Evolutionary conservation across 2,113 vertebrate species (phyloP), one percentile per base, ranked within the genome.

Genomic region (Plestiodon gilberti): DNA sequence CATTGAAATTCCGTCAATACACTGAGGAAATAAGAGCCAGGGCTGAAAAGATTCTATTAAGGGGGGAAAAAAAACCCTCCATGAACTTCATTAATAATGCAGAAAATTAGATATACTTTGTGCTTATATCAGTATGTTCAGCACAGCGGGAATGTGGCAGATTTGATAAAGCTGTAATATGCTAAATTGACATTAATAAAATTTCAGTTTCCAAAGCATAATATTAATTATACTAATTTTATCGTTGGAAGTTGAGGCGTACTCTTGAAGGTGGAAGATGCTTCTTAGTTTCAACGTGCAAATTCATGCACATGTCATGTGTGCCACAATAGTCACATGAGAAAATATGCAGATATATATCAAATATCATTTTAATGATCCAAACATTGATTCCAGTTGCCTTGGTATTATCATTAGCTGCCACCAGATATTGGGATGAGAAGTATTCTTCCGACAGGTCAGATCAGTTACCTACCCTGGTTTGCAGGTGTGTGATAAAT

Each of bases 121-220:
- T 59, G 13, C 20, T 62, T 78, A 5, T 5, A 59, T 70, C 2
- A 81, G 3, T 43, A 15, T 75, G 28, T 6, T 1, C 87, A 90
- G 80, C 78, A 33, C 17, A 87, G 11, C 1, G 70, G 52, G 10
- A 35, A 3, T 28, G 1, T 52, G n/a, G 65, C 4, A 88, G 69
- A 25, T 87, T 87, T 69, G 73, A 77, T 69, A 82, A 87, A 87
- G 79, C 33, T 59, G 38, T 77, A 82, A 77, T 70, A 59, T 57
- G 22, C 73, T 87, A 82, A 82, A 82, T 25, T 87, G 80, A 59
- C 76, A 88, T 83, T 79, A 84, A 84, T 88, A n/a, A 80, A 83
- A 88, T 65, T 52, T 83, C 3, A 78, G 38, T 78, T 88, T 88
- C 40, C 57, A 73, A 83, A 78, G 65, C 38, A 73, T 88, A 78